phyloP scores from a whole-genome alignment of 2,888 invertebrate genomes.

The Nemoura dubitans region DNA sequence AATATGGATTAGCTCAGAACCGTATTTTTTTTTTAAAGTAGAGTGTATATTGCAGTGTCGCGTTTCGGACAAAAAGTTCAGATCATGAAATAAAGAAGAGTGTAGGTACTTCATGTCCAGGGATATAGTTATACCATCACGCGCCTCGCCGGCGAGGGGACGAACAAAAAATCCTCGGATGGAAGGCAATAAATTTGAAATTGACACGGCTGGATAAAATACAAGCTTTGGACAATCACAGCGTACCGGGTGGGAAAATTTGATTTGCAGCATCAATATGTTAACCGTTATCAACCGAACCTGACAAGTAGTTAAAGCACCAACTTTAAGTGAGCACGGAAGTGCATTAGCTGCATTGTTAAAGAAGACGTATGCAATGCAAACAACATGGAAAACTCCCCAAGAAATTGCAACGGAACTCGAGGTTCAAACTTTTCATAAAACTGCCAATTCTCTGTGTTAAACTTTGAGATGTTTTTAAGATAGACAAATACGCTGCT shows the following conservation, averaged over 20 bases:
- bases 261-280: slow-evolving; percentile 42
- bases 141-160: neutral
- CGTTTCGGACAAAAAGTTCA: neutral
- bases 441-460: neutral
- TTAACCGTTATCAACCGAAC: slow-evolving; percentile 13
- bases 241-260: slow-evolving; percentile 35
- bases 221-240: slow-evolving; percentile 35
- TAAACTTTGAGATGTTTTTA: neutral
- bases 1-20: neutral
- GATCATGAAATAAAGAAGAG: neutral
- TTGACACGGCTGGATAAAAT: slow-evolving; percentile 33
- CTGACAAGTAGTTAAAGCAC: slow-evolving; percentile 34
- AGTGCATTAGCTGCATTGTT: neutral
- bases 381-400: neutral
- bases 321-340: neutral
- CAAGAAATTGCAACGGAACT: neutral
- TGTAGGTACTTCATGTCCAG: neutral
- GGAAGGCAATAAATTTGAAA: slow-evolving; percentile 29
- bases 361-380: neutral
- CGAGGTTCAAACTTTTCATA: neutral
- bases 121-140: neutral
- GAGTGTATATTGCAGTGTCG: neutral
- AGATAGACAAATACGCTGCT: neutral
- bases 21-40: neutral
- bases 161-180: slow-evolving; percentile 21